Base-by-base conservation (phyloP, 2,888 invertebrate genomes). In the Drosophila anomelani region DNA sequence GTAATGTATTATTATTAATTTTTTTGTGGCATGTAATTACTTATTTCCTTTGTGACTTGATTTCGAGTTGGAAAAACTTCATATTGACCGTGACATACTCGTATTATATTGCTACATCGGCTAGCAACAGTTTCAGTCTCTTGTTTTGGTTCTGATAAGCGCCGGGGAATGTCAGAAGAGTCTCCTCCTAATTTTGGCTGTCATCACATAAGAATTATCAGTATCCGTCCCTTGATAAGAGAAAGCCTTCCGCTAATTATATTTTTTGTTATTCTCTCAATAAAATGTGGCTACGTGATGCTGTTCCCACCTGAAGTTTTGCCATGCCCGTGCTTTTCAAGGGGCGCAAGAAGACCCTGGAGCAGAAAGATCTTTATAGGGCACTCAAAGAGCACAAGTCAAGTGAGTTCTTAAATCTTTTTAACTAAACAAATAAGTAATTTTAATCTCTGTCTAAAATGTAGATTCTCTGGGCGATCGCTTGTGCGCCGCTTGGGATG, bases 301-400 rank as follows among this genome's bases (percentile, higher is more conserved):
- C 39, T 59, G 12, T 60, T 72, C 59, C 12, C 4, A 10, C 26
- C 2, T 57, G n/a, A 39, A 96, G 96, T 92, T 97, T 97, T 95
- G 95, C 96, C 59, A 93, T 96, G 85, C 95, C 95, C 4, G 92
- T 96, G 79, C 96, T 97, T 92, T 95, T 94, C 80, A 95, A 95
- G 89, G 97, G 97, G 0, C 95, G 95, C 80, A 94, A 93, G 64
- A 95, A 96, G 84, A 95, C 95, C 51, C 92, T 97, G 64, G 96
- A 95, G 75, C 94, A 95, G 51, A 93, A 94, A 41, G 98, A 98
- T 92, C 93, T 98, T 39, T 95, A 95, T 88, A 95, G 95, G 79
- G 95, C 96, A 0, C 93, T 96, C 44, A 93, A 92, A 43, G 93
- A 93, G 23, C 97, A 97, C 91, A 93, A 94, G 85, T 97, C 97